Base-by-base conservation (phyloP, 2,113 vertebrate genomes). In the Synodontis membranacea region DNA sequence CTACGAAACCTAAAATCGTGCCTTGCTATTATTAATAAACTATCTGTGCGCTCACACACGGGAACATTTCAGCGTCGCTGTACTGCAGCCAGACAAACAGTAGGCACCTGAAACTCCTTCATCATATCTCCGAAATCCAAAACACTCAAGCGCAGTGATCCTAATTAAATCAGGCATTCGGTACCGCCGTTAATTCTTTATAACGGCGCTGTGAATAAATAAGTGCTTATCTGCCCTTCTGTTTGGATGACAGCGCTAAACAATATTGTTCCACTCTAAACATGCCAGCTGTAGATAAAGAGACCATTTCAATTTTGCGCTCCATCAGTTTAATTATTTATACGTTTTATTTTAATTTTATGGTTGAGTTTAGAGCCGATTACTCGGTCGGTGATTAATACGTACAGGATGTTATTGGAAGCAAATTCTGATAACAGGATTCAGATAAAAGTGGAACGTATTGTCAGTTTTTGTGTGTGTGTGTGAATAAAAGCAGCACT, bases 401-500 rank as follows among this genome's bases (percentile, higher is more conserved):
- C 50, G 28, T 19, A 48, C 0, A 2, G 28, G 8, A 6, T 21
- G 74, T 50, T 50, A 19, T 50, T 31, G 7, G 2, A 78, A 78
- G 28, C 46, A 48, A 50, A 50, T 78, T 19, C 46, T 78, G 70
- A 14, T 46, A 23, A 74, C 44, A 44, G 44, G 50, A 28, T 76
- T 76, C 28, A 76, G 74, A 76, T 76, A 15, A 76, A 76, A 17
- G 14, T 48, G 25, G 14, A 48, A 17, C 1, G 14, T 76, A 0
- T 8, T n/a, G 23, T 48, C 14, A 58, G 91, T 92, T 92, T 92
- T 91, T 28, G 25, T n/a, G n/a, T n/a, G n/a, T n/a, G n/a, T n/a
- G 87, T 89, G 52, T 88, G 76, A 64, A 83, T 70, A 12, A 80
- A 90, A 91, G 89, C 91, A 90, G 54, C n/a, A n/a, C n/a, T n/a